Evolutionary conservation across 1,140 invertebrate species (phyloP).

Genomic region (Drosophila tristis): DNA sequence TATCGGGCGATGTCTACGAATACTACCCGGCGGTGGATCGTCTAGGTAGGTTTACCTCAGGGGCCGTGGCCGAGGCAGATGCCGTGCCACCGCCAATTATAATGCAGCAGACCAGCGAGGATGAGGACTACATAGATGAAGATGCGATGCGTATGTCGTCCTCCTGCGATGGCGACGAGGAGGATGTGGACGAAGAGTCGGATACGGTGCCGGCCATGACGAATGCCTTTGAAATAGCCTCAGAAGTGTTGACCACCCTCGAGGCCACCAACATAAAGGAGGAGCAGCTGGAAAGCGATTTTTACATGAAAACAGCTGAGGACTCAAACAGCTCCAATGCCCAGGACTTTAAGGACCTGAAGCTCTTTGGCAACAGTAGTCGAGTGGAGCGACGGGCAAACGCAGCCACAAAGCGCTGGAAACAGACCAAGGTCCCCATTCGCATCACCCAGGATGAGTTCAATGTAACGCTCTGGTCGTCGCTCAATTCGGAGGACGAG

Average conservation of each 20-base stretch:
- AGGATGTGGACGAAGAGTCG: conserved; percentile 36
- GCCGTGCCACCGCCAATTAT: conserved; percentile 73
- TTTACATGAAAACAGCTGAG: conserved; percentile 67
- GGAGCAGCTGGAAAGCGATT: conserved; percentile 70
- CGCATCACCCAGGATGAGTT: conserved; percentile 75
- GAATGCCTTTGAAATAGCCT: conserved; percentile 69
- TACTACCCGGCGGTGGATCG: conserved; percentile 71
- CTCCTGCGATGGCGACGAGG: conserved; percentile 47
- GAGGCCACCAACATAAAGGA: conserved; percentile 70
- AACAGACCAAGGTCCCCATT: conserved; percentile 75
- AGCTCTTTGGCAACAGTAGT: conserved; percentile 53
- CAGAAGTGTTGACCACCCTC: conserved; percentile 69
- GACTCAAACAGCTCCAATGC: conserved; percentile 66
- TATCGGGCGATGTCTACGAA: conserved; percentile 72
- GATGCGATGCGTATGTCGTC: conserved; percentile 57
- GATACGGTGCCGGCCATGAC: conserved; percentile 37
- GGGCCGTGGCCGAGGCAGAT: conserved; percentile 63
- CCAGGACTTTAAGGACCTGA: conserved; percentile 62
- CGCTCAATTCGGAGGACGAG: conserved; percentile 70
- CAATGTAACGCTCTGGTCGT: conserved; percentile 73
- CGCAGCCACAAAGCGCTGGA: conserved; percentile 62
- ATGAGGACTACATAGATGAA: conserved; percentile 58
- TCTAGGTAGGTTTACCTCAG: conserved; percentile 57
- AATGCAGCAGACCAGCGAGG: conserved; percentile 72
- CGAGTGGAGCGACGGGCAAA: conserved; percentile 33